Conservation (phyloP, 2,113 vertebrate genomes). For the Dasyprocta punctata region DNA sequence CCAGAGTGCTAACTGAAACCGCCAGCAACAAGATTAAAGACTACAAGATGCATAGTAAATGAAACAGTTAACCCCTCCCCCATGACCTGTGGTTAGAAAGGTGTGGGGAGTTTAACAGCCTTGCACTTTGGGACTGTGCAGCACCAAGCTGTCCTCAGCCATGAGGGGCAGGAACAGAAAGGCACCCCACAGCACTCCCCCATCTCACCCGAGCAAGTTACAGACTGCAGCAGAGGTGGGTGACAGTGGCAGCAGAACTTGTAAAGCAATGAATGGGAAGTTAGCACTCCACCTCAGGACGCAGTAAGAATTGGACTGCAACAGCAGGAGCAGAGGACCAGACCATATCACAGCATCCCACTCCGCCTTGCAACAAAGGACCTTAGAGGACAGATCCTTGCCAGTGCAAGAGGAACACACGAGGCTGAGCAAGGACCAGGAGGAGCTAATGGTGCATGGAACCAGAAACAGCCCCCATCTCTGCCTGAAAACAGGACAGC, state of each 20-base stretch:
- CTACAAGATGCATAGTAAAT: not conserved
- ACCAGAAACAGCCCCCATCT: not conserved
- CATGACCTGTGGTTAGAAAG: not conserved
- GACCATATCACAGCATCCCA: not conserved
- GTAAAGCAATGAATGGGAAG: not conserved
- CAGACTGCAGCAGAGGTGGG: not conserved
- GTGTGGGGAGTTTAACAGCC: not conserved
- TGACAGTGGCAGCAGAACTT: not conserved
- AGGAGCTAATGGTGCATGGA: not conserved
- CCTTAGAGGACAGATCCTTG: not conserved
- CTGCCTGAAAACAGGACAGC: not conserved
- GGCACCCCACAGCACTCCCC: not conserved
- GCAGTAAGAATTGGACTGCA: not conserved
- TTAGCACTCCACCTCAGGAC: not conserved
- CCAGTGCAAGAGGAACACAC: not conserved
- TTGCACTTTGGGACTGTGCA: not conserved
- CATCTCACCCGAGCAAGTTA: not conserved
- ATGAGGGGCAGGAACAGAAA: not conserved
- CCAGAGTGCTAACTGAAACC: not conserved
- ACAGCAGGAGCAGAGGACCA: not conserved
- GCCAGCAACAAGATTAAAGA: not conserved
- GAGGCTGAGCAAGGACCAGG: not conserved
- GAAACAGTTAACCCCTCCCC: not conserved
- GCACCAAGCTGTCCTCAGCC: too few species aligned
- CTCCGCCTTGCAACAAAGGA: not conserved